Conservation (phyloP, 1,140 invertebrate genomes). For the Musca domestica region DNA sequence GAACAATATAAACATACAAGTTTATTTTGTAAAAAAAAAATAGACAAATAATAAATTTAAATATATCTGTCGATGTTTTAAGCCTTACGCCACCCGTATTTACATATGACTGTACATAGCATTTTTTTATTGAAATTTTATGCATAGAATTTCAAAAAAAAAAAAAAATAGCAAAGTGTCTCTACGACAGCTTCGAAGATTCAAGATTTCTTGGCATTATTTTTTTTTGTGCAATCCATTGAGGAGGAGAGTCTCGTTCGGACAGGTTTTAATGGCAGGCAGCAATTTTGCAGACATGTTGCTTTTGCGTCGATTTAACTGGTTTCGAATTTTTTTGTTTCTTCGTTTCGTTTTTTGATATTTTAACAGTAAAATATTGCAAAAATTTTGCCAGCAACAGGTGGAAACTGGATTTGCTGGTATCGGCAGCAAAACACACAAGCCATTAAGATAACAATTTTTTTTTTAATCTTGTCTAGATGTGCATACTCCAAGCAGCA, state of each 20-base stretch:
- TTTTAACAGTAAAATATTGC: conserved; percentile 7
- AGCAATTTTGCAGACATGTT: background rate
- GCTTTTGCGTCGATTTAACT: background rate
- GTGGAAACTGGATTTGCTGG: background rate
- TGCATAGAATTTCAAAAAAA: background rate
- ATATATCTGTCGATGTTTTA: background rate
- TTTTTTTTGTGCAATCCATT: background rate
- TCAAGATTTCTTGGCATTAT: background rate
- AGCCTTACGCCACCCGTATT: background rate
- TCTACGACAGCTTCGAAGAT: background rate
- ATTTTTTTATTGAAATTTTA: too few species aligned
- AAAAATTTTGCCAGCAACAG: conserved; percentile 2
- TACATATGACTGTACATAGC: too few species aligned
- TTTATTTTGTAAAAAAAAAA: too few species aligned
- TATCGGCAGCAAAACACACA: background rate
- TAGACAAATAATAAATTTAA: too few species aligned
- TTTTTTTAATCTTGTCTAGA: background rate
- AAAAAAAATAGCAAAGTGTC: background rate
- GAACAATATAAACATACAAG: too few species aligned
- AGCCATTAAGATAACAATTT: background rate
- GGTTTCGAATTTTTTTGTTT: background rate
- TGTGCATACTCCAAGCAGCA: background rate
- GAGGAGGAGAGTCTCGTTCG: too few species aligned
- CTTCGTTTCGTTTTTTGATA: background rate
- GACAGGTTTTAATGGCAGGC: background rate